Base-by-base conservation (phyloP, 1,140 invertebrate species). In the Drosophila triauraria region DNA sequence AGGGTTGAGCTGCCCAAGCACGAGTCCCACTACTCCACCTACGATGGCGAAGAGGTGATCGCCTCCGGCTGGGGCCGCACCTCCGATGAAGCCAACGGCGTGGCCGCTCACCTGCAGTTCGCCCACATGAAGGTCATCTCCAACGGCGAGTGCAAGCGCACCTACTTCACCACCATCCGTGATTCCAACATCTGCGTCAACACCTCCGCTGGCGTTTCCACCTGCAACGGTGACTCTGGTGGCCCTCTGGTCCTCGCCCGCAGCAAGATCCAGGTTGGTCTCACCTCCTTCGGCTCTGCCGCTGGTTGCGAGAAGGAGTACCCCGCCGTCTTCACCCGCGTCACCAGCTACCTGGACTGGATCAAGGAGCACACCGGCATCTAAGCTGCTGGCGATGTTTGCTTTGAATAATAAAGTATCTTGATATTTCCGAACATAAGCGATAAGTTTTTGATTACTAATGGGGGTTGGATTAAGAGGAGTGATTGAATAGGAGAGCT, bases 341-440 rank as follows among this genome's bases (percentile, higher is more conserved):
- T 94, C 23, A 94, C 94, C 51, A 93, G 81, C 65, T 95, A 93
- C 92, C 80, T 94, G 32, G 80, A 91, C 54, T 95, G 95, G 95
- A 94, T 95, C 54, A 58, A 87, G 62, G 57, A 63, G 0, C 76
- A 91, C 32, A 91, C 91, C 51, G 91, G 82, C 64, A 74, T 92
- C 75, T 83, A 84, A 88, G 15, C 43, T 5, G 13, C 12, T 54
- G 3, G 13, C 17, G 30, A 38, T 42, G 6, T 7, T 27, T 8
- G 5, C 17, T 6, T 43, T 53, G 38, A 30, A 9, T 8, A 38
- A 5, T 51, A 77, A 47, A 54, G 5, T 23, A 17, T 27, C 17
- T 20, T 30, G 10, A 10, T 35, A 13, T 12, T 48, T 71, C 30
- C 10, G 46, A 69, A 32, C 35, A 50, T 46, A 46, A 12, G 48